These are phyloP conservation scores for Simalia tracyae DNA, from an alignment of 2,797 vertebrate genomes.

Conservation along the genomic window DNA sequence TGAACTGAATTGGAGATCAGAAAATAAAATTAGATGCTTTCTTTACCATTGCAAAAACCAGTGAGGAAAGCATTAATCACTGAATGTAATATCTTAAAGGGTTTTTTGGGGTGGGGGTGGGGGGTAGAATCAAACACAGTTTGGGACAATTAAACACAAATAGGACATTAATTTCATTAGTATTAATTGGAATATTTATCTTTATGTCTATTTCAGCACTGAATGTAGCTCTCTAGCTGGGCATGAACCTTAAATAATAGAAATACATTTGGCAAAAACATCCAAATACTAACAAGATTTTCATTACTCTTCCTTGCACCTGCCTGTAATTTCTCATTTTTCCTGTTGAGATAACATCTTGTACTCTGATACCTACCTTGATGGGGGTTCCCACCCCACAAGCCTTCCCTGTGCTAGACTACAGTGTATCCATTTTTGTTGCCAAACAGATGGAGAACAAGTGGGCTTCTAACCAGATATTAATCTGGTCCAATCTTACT, in stretches of 20 bases:
- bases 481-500: not conserved
- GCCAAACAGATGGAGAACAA: not conserved
- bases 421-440: not conserved
- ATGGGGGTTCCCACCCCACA: no score
- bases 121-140: not conserved
- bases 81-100: not conserved
- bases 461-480: not conserved
- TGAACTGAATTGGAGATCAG: slow-evolving; percentile 26
- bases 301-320: not conserved
- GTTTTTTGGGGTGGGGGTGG: not conserved
- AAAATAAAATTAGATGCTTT: not conserved
- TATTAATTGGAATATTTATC: not conserved
- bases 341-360: not conserved
- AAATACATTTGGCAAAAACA: not conserved
- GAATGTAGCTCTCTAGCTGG: not conserved
- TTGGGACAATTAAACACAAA: no score
- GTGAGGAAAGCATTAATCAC: not conserved
- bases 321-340: not conserved
- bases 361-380: not conserved
- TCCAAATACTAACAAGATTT: not conserved
- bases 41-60: not conserved
- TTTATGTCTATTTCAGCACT: not conserved
- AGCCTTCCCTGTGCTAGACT: not conserved
- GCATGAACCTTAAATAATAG: not conserved
- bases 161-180: not conserved